phyloP scores from a whole-genome alignment of 2,797 vertebrate genomes.

The Pseudochromis fuscus region DNA sequence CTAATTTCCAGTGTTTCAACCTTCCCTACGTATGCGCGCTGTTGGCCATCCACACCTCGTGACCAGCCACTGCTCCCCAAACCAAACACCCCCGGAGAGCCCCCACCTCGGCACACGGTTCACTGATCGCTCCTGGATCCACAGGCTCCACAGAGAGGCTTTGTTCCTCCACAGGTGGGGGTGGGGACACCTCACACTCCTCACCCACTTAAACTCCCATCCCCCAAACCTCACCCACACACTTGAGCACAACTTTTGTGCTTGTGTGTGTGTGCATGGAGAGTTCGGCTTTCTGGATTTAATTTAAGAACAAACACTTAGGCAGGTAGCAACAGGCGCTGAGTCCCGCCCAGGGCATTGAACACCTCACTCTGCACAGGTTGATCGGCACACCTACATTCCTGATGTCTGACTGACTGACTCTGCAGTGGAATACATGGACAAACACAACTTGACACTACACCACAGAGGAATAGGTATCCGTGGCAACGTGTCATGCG shows the following conservation, averaged over 20 bases:
- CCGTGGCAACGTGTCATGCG: slow-evolving; percentile 65
- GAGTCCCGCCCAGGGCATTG: slow-evolving; percentile 74
- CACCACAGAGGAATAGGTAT: slow-evolving; percentile 51
- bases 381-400: slow-evolving; percentile 85
- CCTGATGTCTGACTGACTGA: slow-evolving; percentile 76
- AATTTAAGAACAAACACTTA: slow-evolving; percentile 74
- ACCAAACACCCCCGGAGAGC: slow-evolving; percentile 44
- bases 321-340: slow-evolving; percentile 83
- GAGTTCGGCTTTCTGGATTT: slow-evolving; percentile 67
- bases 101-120: slow-evolving; percentile 51
- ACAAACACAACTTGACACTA: slow-evolving; percentile 56
- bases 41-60: slow-evolving; percentile 30
- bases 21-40: slow-evolving; percentile 16
- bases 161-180: slow-evolving; percentile 79
- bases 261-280: slow-evolving; percentile 31
- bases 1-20: slow-evolving; percentile 22
- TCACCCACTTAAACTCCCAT: slow-evolving; percentile 25
- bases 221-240: slow-evolving; percentile 30
- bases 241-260: background rate
- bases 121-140: slow-evolving; percentile 66
- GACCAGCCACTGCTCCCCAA: slow-evolving; percentile 39
- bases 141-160: slow-evolving; percentile 60
- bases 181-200: slow-evolving; percentile 64
- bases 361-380: slow-evolving; percentile 71
- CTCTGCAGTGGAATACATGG: slow-evolving; percentile 58